Percentiles rank a stretch among this genome's conserved stretches.
Conservation (phyloP, 2,888 invertebrate species). For the Kryphioiulus occultus region DNA sequence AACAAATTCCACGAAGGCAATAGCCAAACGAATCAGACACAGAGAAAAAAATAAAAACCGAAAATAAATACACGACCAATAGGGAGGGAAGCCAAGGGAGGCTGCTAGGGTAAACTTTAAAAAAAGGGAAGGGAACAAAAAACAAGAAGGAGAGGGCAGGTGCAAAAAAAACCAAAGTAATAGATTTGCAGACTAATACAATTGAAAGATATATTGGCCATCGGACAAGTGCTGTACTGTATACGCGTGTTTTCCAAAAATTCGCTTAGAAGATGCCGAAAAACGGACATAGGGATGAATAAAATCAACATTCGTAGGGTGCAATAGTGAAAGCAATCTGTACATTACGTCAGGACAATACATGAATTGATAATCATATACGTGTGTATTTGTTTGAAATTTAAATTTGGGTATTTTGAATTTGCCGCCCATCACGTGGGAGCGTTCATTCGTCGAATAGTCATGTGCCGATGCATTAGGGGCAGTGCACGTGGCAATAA, state of each 20-base stretch:
- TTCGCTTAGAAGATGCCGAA: neutral
- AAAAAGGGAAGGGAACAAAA: neutral
- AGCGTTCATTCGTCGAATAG: too few species aligned
- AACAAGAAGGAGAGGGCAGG: neutral
- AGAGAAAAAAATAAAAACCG: neutral
- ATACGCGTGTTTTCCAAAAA: neutral
- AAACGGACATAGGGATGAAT: neutral
- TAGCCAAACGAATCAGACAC: neutral
- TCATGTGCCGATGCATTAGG: too few species aligned
- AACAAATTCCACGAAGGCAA: neutral
- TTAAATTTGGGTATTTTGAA: too few species aligned
- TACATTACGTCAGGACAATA: too few species aligned
- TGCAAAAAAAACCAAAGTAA: neutral
- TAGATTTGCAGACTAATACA: neutral
- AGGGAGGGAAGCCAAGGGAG: neutral
- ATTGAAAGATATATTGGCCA: neutral
- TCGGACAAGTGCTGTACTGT: neutral
- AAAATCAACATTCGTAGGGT: too few species aligned
- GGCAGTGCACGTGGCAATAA: too few species aligned
- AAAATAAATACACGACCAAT: neutral
- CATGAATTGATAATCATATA: too few species aligned
- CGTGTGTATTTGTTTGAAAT: too few species aligned
- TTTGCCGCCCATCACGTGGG: too few species aligned
- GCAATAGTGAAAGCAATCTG: too few species aligned
- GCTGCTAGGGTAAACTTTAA: neutral